Conservation (phyloP, 2,888 invertebrate genomes). For the Drosophila fungiperda region DNA sequence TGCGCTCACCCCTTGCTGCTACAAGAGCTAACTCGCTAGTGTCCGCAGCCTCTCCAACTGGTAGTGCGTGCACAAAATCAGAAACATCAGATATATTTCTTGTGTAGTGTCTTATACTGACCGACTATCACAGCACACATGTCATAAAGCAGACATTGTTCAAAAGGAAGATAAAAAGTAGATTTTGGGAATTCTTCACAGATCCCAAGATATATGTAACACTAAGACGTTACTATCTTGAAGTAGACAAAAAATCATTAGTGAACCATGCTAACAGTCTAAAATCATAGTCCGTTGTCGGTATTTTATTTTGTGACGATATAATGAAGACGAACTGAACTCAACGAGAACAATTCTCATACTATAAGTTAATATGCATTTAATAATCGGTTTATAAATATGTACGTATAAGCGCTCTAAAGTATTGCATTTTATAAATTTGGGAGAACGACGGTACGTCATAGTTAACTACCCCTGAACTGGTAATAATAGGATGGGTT, state of each 20-base stretch:
- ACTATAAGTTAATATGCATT: slow-evolving; percentile 63
- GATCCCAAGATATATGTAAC: slow-evolving; percentile 12
- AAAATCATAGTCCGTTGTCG: neutral
- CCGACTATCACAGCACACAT: neutral
- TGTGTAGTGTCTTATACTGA: slow-evolving; percentile 74
- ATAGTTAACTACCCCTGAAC: neutral
- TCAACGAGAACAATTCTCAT: slow-evolving; percentile 58
- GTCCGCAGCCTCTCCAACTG: slow-evolving; percentile 90
- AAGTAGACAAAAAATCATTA: neutral
- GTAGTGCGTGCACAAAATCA: slow-evolving; percentile 89
- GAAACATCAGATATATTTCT: slow-evolving; percentile 85
- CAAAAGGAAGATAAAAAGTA: neutral
- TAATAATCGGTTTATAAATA: slow-evolving; percentile 40
- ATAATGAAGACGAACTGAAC: slow-evolving; percentile 41
- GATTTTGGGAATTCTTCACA: neutral
- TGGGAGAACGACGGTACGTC: neutral
- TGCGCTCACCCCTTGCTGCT: slow-evolving; percentile 89
- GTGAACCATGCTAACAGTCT: neutral
- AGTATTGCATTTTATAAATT: slow-evolving; percentile 15
- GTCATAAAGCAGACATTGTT: neutral
- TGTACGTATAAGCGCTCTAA: slow-evolving; percentile 3
- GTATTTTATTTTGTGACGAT: slow-evolving; percentile 8
- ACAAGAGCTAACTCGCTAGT: slow-evolving; percentile 90
- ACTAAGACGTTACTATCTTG: neutral
- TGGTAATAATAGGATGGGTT: neutral